Evolutionary conservation across 2,797 vertebrate genomes (phyloP).

Genomic region (Natrix natrix): DNA sequence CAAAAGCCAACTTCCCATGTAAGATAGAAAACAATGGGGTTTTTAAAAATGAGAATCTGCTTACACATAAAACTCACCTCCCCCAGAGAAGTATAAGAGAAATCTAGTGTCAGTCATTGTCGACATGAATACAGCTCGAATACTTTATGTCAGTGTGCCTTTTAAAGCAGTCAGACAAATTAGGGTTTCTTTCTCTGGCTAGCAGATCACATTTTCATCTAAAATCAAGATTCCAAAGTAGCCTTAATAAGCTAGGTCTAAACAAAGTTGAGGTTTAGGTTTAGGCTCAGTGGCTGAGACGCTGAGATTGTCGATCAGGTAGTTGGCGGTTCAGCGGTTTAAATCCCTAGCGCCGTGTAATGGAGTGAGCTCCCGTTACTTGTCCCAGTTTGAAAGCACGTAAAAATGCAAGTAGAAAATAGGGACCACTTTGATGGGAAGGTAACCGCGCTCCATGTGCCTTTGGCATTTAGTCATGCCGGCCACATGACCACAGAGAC

Average conservation of each 20-base stretch:
- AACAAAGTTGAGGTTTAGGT: too few species aligned
- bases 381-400: too few species aligned
- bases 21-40: slow-evolving; percentile 31
- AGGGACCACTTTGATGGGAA: too few species aligned
- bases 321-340: too few species aligned
- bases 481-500: too few species aligned
- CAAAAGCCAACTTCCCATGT: slow-evolving; percentile 56
- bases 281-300: too few species aligned
- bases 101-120: slow-evolving; percentile 23
- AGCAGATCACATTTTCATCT: background rate
- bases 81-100: slow-evolving; percentile 1
- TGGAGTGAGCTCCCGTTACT: too few species aligned
- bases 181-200: slow-evolving; percentile 6
- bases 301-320: too few species aligned
- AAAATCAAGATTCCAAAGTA: background rate
- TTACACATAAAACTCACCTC: slow-evolving; percentile 42
- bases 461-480: too few species aligned
- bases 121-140: slow-evolving; percentile 33
- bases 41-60: background rate
- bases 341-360: too few species aligned
- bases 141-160: background rate
- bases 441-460: too few species aligned
- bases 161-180: slow-evolving; percentile 16
- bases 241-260: background rate
- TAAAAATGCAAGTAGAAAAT: too few species aligned